Evolutionary conservation across 1,140 invertebrate species (phyloP), one percentile per base, ranked within the genome.

Genomic region (Papilio polyxenes): DNA sequence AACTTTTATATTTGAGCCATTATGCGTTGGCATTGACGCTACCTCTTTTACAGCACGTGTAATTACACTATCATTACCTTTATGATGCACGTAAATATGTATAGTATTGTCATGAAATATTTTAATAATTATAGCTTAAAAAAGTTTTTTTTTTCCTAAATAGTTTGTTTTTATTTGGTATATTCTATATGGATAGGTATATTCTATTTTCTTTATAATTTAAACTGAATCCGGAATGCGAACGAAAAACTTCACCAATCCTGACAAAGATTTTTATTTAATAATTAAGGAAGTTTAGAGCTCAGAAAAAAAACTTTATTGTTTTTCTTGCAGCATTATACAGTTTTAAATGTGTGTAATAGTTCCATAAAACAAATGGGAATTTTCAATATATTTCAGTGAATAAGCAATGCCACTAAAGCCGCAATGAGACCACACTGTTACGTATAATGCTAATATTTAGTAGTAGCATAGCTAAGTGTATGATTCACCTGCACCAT

Each of bases 1-100:
- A 76, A 76, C 44, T 76, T 75, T 76, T 76, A 69, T 76, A 51
- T 76, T 49, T 31, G 15, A 49, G n/a, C 17, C 37, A 75, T 75
- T 44, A 23, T 49, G 40, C n/a, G 74, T 49, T 49, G 74, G 44
- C 74, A 75, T 75, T 75, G 74, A 75, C 65, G 62, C 62, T 65
- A 65, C 62, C 62, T 69, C 65, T 69, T 69, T 69, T 69, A 69
- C 65, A 65, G 4, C 62, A 65, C 10, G 9, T 74, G 74, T 75
- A 49, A 49, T 48, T n/a, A 75, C 17, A 49, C 31, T 15, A 20
- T 48, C n/a, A 75, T 48, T 48, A 75, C n/a, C 74, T 75, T 75
- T 49, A 49, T 48, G 15, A n/a, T 75, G n/a, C 17, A 48, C 40
- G 74, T 75, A 44, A 49, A 75, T 69, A 75, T 48, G 72, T 74